Base-by-base conservation (phyloP, 2,797 vertebrate genomes). In the Lepidocolaptes lacrymiger region DNA sequence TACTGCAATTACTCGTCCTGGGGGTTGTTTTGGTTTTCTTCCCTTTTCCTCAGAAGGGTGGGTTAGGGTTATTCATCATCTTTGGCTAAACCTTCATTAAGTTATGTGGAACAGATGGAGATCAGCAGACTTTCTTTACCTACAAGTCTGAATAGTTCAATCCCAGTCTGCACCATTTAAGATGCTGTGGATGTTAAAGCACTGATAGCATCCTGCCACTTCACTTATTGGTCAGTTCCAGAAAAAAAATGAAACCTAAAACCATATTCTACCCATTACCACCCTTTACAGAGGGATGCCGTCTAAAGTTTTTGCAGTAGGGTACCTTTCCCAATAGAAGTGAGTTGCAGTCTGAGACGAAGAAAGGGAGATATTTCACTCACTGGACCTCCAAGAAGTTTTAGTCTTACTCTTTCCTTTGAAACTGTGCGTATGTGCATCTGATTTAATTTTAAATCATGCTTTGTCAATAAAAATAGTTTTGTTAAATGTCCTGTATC, bases 61-160 rank as follows among this genome's bases (percentile, higher is more conserved):
- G 78, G 69, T 88, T 88, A 63, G 28, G 26, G 68, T 85, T 85
- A 78, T 75, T 89, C 2, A 0, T 96, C 75, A 89, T 95, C 68
- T 95, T 96, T 95, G 94, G 90, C 92, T 95, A 74, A 85, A 68
- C 22, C 0, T 1, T 14, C 27, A 17, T 1, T 0, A 63, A 58
- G 44, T 84, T 94, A 77, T 85, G 44, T 46, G 46, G 79, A 94
- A 92, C 85, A 95, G 87, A 91, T 92, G 95, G 85, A 85, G 73
- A 32, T 74, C 61, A 63, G 46, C 36, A 75, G 51, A 36, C 13
- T 80, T 79, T 26, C 6, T 78, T 76, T 72, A 78, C 39, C 49
- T 91, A 28, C 46, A n/a, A 44, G 23, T 62, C 66, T 46, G 62
- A 77, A 28, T 39, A 85, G 26, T 49, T 75, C 44, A 28, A 1